Evolutionary conservation across 2,888 invertebrate species (phyloP), one percentile per base, ranked within the genome.

Genomic region (Tanytarsus gracilentus): DNA sequence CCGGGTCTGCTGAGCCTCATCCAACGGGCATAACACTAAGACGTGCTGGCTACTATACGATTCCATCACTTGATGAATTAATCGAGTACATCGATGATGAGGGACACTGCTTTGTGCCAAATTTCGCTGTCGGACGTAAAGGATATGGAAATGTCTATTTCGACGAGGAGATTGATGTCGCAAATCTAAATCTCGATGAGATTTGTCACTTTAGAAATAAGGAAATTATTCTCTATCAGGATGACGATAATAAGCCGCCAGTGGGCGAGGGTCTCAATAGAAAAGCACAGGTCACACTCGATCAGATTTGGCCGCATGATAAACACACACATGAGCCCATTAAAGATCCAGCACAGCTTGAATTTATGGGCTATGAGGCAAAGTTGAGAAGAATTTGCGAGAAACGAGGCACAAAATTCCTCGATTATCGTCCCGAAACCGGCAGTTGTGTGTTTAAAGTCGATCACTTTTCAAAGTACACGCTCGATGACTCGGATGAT

Each of bases 401-500:
- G 63, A 90, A 88, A 66, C 88, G 95, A 72, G 87, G 86, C 63
- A 93, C 94, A 0, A 83, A 85, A 59, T 99, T 98, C 72, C 82
- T 95, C 4, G 97, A 98, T 70, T 98, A 96, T 74, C 80, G 94
- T 0, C 91, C 96, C 0, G 89, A 91, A 70, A 94, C 93, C 2
- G 98, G 98, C 23, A 93, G 95, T 60, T 99, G 98, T 97, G 95
- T 96, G 55, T 98, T 98, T 74, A 83, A 87, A 71, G 90, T 92
- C 49, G 87, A 91, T 61, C 96, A 96, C 73, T 96, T 96, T 73
- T 94, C 95, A 14, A 95, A 94, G 69, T 97, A 96, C 71, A 92
- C 91, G 0, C 74, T 91, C 2, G 84, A 83, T 8, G 95, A 95
- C 65, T 89, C 90, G 0, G 93, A 93, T 63, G 95, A 95, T 62